A percentile compares a stretch with the other conserved stretches of the same genome.
phyloP scores from a whole-genome alignment of 2,113 vertebrate species.

The Halcyon malimbica region DNA sequence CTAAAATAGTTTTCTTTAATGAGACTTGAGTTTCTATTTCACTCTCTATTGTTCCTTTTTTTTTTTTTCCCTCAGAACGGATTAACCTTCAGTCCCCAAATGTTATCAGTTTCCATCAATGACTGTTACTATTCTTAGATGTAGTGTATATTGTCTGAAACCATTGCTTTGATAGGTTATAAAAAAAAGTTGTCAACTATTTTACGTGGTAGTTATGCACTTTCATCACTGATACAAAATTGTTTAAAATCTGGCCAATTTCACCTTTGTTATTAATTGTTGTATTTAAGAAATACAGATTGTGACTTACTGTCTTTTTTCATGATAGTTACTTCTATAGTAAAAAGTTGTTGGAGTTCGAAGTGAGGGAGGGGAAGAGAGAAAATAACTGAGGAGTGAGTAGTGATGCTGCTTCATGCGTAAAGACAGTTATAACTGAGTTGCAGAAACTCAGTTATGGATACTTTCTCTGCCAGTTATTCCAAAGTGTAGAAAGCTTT shows the following conservation, averaged over 20 bases:
- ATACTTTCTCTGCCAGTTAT: background rate
- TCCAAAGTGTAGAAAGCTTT: background rate
- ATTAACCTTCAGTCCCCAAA: conserved; percentile 32
- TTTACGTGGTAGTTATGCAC: conserved; percentile 9
- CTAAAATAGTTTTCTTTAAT: conserved; percentile 60
- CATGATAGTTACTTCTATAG: background rate
- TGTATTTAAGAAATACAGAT: background rate
- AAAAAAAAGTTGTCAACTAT: conserved; percentile 26
- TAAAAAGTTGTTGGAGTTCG: background rate
- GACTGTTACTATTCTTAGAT: conserved; percentile 54
- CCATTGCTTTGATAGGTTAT: background rate
- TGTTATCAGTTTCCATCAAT: conserved; percentile 60
- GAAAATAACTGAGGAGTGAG: background rate
- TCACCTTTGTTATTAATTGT: background rate
- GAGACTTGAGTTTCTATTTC: conserved; percentile 52
- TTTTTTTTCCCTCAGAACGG: background rate
- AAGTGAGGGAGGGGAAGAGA: background rate
- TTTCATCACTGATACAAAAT: conserved; percentile 35
- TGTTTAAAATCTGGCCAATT: background rate
- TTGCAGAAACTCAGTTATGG: background rate
- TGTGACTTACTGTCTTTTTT: background rate
- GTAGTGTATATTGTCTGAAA: conserved; percentile 54
- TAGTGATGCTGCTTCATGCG: background rate
- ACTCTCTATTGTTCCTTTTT: conserved; percentile 49
- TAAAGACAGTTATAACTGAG: background rate